These are phyloP conservation scores for Ips nitidus DNA, from an alignment of 1,140 invertebrate genomes.

Conservation along the genomic window DNA sequence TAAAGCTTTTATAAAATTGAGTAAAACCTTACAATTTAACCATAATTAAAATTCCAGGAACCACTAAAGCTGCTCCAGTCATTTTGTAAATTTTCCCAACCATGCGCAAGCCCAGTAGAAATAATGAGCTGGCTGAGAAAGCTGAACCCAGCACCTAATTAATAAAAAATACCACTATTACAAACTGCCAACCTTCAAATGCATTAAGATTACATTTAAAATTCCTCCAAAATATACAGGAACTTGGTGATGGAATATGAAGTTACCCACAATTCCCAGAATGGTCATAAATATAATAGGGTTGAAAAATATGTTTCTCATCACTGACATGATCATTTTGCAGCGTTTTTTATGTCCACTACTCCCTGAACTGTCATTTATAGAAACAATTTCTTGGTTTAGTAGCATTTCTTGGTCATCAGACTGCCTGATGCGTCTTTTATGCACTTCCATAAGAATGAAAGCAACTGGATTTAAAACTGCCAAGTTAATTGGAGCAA, in stretches of 20 bases:
- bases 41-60: constrained; percentile 83
- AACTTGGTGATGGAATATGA: constrained; percentile 75
- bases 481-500: constrained; percentile 91
- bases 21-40: constrained; percentile 77
- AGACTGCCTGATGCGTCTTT: constrained; percentile 50
- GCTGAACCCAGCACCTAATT: constrained; percentile 77
- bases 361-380: constrained; percentile 1
- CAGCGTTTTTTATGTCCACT: constrained; percentile 37
- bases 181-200: not conserved
- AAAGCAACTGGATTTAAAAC: constrained; percentile 93
- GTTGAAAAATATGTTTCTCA: constrained; percentile 79
- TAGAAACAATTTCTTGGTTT: constrained; percentile 18
- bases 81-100: constrained; percentile 85
- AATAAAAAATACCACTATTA: not conserved
- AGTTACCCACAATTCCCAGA: constrained; percentile 85
- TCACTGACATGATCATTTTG: constrained; percentile 53
- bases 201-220: constrained; percentile 62
- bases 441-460: constrained; percentile 85
- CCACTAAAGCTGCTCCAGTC: constrained; percentile 72
- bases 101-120: constrained; percentile 88
- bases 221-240: constrained; percentile 75
- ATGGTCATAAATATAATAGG: constrained; percentile 92
- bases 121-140: constrained; percentile 89
- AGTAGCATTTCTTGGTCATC: constrained; percentile 26
- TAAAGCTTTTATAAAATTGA: not conserved